phyloP scores from a whole-genome alignment of 2,113 vertebrate species.

The Passer domesticus region DNA sequence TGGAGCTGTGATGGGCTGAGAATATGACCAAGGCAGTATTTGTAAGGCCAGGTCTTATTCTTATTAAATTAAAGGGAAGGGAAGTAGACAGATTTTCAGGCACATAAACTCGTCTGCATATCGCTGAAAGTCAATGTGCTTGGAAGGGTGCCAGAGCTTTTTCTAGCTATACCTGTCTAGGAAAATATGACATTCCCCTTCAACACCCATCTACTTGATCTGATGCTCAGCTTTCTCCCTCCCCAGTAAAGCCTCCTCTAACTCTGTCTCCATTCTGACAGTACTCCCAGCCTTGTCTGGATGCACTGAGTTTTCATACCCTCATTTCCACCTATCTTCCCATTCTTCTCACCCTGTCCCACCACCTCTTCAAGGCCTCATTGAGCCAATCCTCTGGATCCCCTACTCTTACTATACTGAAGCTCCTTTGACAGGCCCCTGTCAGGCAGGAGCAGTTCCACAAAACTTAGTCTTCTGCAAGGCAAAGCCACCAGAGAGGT shows the following conservation, averaged over 20 bases:
- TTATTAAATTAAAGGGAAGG: neutral
- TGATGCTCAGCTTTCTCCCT: neutral
- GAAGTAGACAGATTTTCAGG: neutral
- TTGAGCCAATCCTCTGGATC: neutral
- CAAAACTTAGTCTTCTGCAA: neutral
- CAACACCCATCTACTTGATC: neutral
- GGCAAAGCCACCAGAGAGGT: neutral
- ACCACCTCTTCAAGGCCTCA: neutral
- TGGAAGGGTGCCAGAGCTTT: neutral
- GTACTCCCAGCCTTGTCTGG: neutral
- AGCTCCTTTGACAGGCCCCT: neutral
- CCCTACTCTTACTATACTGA: neutral
- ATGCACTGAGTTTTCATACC: neutral
- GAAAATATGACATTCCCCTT: neutral
- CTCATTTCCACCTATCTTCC: neutral
- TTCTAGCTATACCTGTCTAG: neutral
- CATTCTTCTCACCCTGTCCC: neutral
- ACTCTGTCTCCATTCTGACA: neutral
- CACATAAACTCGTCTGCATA: neutral
- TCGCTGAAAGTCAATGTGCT: neutral
- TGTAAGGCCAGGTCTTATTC: neutral
- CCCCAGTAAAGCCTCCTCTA: neutral
- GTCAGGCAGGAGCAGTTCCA: neutral
- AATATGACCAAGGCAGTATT: neutral
- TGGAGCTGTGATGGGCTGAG: neutral